Base-by-base conservation (phyloP, 2,797 vertebrate species). In the Alcedo atthis region DNA sequence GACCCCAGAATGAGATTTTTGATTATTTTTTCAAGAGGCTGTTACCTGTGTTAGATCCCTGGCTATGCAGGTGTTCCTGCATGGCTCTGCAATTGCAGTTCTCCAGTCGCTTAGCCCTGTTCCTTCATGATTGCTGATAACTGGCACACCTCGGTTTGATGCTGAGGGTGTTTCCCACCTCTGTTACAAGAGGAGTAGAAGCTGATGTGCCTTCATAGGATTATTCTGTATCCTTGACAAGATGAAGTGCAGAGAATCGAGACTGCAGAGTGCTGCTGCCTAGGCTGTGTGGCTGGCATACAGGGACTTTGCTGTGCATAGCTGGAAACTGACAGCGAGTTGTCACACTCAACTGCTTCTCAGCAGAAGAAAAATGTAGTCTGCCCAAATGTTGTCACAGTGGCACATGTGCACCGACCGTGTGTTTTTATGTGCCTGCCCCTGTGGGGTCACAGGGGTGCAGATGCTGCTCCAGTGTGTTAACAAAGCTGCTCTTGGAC, bases 401-500 rank as follows among this genome's bases (percentile, higher is more conserved):
- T 1, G n/a, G 32, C 1, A 5, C 30, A 9, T 15, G 53, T 42
- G 57, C 35, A 25, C 1, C 3, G 70, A 30, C 42, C 6, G 42
- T 13, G 8, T 77, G 42, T 42, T 37, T 42, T 26, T 21, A 21
- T 57, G 73, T n/a, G 85, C 4, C 43, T 16, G 78, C 51, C 22
- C 42, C 73, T 28, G 12, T 2, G 25, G 71, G 88, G 88, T 37
- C 91, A 79, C 45, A 6, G 51, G 66, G 67, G 37, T 1, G 0
- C 48, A 26, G 66, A 45, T 17, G 73, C 86, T 9, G 6, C 4
- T 5, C 18, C 59, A 6, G 54, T 8, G 69, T 9, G 24, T 10
- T 48, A 77, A 63, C 88, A 92, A 17, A 94, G 91, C 81, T 53
- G 76, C 69, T 71, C 57, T 75, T 85, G 87, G 93, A 12, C 91